Evolutionary conservation across 1,140 invertebrate genomes (phyloP).

Genomic region (Zaprionus vittiger): DNA sequence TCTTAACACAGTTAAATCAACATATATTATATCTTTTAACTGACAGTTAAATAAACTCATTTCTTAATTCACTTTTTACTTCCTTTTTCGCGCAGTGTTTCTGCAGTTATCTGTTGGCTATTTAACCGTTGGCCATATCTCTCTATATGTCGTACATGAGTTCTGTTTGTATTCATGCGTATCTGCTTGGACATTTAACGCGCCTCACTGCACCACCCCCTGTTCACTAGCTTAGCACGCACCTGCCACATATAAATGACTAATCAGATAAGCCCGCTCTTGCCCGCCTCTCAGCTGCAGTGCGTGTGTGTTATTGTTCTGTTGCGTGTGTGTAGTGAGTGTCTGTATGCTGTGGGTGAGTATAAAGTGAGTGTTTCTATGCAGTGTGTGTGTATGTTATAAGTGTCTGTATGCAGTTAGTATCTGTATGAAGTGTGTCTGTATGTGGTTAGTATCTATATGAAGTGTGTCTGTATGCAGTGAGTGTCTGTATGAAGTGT

Average conservation of each 20-base stretch:
- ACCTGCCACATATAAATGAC: constrained; percentile 12
- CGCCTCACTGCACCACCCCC: neutral
- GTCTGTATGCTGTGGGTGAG: neutral
- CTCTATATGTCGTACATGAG: constrained; percentile 8
- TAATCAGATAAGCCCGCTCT: constrained; percentile 30
- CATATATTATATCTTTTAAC: neutral
- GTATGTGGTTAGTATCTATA: too few species aligned
- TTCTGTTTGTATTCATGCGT: constrained; percentile 30
- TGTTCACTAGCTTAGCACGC: neutral
- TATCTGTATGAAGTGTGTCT: constrained; percentile 6
- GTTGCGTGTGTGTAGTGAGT: neutral
- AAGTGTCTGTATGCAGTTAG: too few species aligned
- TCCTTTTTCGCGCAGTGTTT: constrained; percentile 32
- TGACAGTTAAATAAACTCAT: neutral
- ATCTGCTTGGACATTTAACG: constrained; percentile 35
- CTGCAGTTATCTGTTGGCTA: constrained; percentile 17
- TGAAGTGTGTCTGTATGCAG: too few species aligned
- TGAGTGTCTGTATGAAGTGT: neutral
- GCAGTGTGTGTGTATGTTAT: too few species aligned
- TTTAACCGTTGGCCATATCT: constrained; percentile 13
- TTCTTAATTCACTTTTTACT: neutral
- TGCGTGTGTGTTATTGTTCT: neutral
- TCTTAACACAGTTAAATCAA: too few species aligned
- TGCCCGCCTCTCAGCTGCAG: neutral
- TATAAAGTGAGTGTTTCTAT: neutral